These are phyloP conservation scores for Ips nitidus DNA, from an alignment of 1,140 invertebrate species.

Conservation along the genomic window DNA sequence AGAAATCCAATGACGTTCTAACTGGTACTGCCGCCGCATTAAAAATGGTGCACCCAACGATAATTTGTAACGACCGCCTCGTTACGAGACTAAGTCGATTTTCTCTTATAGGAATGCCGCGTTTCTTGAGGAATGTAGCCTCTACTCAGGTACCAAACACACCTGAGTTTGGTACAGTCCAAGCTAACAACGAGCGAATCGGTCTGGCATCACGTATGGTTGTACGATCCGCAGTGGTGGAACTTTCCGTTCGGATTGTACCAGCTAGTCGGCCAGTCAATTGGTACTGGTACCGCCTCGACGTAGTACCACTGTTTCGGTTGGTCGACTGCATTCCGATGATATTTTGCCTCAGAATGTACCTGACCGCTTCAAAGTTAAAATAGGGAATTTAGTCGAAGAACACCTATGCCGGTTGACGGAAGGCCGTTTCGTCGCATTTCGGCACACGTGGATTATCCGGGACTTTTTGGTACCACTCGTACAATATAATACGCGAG, in stretches of 20 bases:
- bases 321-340: slow-evolving; percentile 48
- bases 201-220: background rate
- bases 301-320: slow-evolving; percentile 25
- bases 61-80: too few species aligned
- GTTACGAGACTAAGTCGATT: slow-evolving; percentile 46
- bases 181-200: slow-evolving; percentile 15
- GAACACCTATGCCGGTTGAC: slow-evolving; percentile 47
- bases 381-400: slow-evolving; percentile 49
- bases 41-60: slow-evolving; percentile 37
- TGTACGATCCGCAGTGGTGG: slow-evolving; percentile 23
- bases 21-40: slow-evolving; percentile 11
- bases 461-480: slow-evolving; percentile 11
- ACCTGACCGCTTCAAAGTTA: slow-evolving; percentile 50
- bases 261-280: slow-evolving; percentile 37
- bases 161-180: slow-evolving; percentile 51
- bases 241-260: slow-evolving; percentile 41
- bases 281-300: slow-evolving; percentile 24
- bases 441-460: slow-evolving; percentile 43
- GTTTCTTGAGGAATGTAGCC: slow-evolving; percentile 49
- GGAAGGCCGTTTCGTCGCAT: slow-evolving; percentile 36
- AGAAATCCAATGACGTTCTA: background rate
- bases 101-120: slow-evolving; percentile 50
- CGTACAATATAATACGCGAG: background rate
- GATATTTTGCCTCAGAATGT: slow-evolving; percentile 51
- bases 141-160: slow-evolving; percentile 49